Evolutionary conservation across 2,888 invertebrate species (phyloP).

Genomic region (Palloptera scutellata): DNA sequence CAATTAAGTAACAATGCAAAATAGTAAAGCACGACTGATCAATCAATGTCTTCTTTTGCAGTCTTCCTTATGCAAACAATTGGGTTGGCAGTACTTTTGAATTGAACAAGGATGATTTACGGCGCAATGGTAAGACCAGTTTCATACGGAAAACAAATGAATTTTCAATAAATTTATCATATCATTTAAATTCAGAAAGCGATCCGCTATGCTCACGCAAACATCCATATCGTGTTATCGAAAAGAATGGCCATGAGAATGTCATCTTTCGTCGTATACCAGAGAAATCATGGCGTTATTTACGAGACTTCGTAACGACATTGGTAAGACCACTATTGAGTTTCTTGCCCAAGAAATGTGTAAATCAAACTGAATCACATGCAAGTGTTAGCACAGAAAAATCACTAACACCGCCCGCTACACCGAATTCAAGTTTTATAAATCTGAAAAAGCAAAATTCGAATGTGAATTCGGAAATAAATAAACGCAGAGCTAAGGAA

Average conservation of each 20-base stretch:
- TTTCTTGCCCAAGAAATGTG: slow-evolving; percentile 35
- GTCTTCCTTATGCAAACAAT: slow-evolving; percentile 51
- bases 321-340: slow-evolving; percentile 72
- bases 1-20: too few species aligned
- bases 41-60: slow-evolving; percentile 29
- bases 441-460: too few species aligned
- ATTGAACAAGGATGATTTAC: slow-evolving; percentile 47
- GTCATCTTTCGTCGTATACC: slow-evolving; percentile 64
- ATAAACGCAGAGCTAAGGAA: slow-evolving; percentile 14
- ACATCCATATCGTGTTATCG: slow-evolving; percentile 54
- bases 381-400: not conserved
- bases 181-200: slow-evolving; percentile 28
- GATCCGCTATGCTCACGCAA: slow-evolving; percentile 33
- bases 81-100: slow-evolving; percentile 61
- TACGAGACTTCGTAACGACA: slow-evolving; percentile 86
- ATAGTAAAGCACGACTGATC: too few species aligned
- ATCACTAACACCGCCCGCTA: slow-evolving; percentile 16
- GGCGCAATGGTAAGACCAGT: slow-evolving; percentile 40
- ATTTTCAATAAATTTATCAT: not conserved
- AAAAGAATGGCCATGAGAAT: slow-evolving; percentile 61
- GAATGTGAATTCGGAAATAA: not conserved
- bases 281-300: slow-evolving; percentile 75
- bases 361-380: slow-evolving; percentile 26
- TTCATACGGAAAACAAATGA: not conserved
- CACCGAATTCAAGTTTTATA: too few species aligned